These are phyloP conservation scores for Dreissena rostriformis DNA, from an alignment of 1,140 invertebrate species.

Conservation along the genomic window DNA sequence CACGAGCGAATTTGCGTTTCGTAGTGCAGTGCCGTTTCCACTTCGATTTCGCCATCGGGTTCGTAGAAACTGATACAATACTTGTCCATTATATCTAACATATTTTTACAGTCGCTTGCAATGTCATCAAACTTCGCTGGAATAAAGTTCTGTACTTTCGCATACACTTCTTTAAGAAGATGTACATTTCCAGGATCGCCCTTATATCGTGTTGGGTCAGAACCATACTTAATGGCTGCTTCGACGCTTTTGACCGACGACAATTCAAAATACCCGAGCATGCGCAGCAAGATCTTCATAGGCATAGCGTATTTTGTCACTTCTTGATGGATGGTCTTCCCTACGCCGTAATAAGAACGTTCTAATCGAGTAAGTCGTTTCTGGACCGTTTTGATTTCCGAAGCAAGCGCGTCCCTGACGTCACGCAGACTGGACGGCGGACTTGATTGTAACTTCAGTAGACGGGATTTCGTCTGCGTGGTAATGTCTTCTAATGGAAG, in stretches of 20 bases:
- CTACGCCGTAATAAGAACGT: constrained; percentile 65
- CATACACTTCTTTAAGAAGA: constrained; percentile 61
- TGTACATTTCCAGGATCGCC: constrained; percentile 55
- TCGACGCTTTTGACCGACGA: constrained; percentile 58
- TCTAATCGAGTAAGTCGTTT: constrained; percentile 60
- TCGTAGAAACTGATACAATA: constrained; percentile 74
- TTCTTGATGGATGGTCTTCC: constrained; percentile 60
- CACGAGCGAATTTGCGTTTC: constrained; percentile 63
- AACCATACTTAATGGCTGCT: constrained; percentile 54
- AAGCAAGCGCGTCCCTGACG: constrained; percentile 49
- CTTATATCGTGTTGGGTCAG: constrained; percentile 59
- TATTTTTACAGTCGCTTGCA: constrained; percentile 49
- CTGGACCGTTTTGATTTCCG: constrained; percentile 57
- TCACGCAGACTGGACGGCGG: constrained; percentile 62
- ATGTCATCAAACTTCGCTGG: constrained; percentile 57
- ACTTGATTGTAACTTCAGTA: constrained; percentile 37
- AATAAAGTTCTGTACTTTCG: constrained; percentile 62
- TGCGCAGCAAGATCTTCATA: constrained; percentile 61
- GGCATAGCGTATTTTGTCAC: constrained; percentile 60
- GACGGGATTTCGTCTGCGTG: constrained; percentile 23
- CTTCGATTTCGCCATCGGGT: constrained; percentile 57
- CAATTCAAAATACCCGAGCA: constrained; percentile 60
- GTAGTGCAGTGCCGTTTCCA: constrained; percentile 68
- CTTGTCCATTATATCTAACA: constrained; percentile 58
- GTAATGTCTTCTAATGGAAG: constrained; percentile 46